Evolutionary conservation across 2,888 invertebrate genomes (phyloP), one percentile per base, ranked within the genome.

Genomic region (Cataglyphis altisquamis): DNA sequence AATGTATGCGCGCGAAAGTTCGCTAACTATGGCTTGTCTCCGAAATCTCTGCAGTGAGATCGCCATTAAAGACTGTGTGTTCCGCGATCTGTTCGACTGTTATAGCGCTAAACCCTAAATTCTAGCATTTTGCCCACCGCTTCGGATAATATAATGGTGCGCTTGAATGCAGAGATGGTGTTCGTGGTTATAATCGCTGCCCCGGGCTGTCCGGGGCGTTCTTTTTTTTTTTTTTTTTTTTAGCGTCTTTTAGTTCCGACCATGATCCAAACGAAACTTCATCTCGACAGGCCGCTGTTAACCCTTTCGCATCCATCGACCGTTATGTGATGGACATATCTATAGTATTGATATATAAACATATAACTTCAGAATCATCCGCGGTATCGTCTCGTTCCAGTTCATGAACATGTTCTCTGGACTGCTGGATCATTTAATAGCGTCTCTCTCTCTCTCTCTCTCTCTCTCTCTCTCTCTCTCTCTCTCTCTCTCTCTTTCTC

Each of bases 71-170:
- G 89, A 86, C 88, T 70, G 90, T 91, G 84, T 82, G 88, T 87
- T 85, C 90, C 90, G 90, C 90, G 90, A 90, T 90, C 90, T 90
- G 89, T 90, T 90, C 84, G 92, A 87, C 90, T 92, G 91, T 91
- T 91, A 57, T 60, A 91, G 87, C 88, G 91, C 86, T 91, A 92
- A 92, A 91, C 90, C 90, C 88, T 89, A 91, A 92, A 92, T 90
- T 91, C 90, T 89, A 90, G 89, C 83, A 88, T 89, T 52, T 52
- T 87, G 86, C 84, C 82, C 86, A 86, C 82, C 88, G 84, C 77
- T 39, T 25, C 84, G 87, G 87, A 86, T 90, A 86, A 87, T 88
- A 91, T 92, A 92, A 91, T 91, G 91, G 81, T 75, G 87, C 72
- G 90, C 86, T 88, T 86, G 87, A 90, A 88, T 74, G 87, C 66